These are phyloP conservation scores for Mystacides longicornis DNA, from an alignment of 2,888 invertebrate genomes.

Conservation along the genomic window DNA sequence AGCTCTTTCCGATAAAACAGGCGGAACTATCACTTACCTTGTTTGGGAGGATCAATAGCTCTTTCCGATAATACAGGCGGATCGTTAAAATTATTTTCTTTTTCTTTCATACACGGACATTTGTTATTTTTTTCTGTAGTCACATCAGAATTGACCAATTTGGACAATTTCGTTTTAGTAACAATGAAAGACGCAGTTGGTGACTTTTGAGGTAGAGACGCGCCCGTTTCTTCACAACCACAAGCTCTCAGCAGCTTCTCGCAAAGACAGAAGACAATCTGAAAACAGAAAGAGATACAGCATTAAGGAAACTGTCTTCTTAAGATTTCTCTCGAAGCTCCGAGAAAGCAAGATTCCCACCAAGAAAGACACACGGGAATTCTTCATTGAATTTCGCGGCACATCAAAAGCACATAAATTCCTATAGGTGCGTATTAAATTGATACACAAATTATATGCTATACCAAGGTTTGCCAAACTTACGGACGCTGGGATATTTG, in stretches of 20 bases:
- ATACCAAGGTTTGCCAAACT: too few species aligned
- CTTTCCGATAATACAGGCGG: background rate
- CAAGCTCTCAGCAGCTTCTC: slow-evolving; percentile 68
- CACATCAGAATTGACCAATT: background rate
- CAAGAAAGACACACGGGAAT: too few species aligned
- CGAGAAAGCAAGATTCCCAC: too few species aligned
- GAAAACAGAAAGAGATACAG: too few species aligned
- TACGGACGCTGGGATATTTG: too few species aligned
- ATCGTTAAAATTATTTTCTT: background rate
- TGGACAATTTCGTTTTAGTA: slow-evolving; percentile 37
- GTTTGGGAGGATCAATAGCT: background rate
- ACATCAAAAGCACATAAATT: too few species aligned
- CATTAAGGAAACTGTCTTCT: too few species aligned
- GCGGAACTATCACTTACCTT: background rate
- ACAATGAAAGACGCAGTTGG: slow-evolving; percentile 53
- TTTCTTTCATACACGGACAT: background rate
- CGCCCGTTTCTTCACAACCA: slow-evolving; percentile 52
- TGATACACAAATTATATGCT: too few species aligned
- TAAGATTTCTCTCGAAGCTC: too few species aligned
- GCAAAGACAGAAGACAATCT: slow-evolving; percentile 73
- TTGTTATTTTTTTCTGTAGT: background rate
- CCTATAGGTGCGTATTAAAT: too few species aligned
- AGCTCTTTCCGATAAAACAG: background rate
- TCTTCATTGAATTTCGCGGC: too few species aligned
- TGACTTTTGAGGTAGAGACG: slow-evolving; percentile 46